These are phyloP conservation scores for Suillia variegata DNA, from an alignment of 2,888 invertebrate species.

Conservation along the genomic window DNA sequence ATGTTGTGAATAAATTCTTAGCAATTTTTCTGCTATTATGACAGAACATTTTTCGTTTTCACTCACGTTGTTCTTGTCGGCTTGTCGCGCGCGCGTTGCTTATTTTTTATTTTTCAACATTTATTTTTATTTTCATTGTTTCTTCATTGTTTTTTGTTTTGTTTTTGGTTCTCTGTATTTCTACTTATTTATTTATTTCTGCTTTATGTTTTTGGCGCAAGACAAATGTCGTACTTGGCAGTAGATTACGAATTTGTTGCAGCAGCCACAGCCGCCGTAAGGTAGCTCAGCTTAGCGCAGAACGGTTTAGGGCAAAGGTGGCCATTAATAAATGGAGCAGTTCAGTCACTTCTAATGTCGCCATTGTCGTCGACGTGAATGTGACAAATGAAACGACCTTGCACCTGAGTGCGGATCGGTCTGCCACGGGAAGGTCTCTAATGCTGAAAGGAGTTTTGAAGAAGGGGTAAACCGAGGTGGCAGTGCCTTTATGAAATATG, in stretches of 20 bases:
- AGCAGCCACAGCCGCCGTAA: no score
- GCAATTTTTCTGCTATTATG: slow-evolving; percentile 38
- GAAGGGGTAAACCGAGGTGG: no score
- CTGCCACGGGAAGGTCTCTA: slow-evolving; percentile 1
- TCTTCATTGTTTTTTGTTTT: no score
- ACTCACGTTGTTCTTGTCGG: neutral
- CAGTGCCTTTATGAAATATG: neutral
- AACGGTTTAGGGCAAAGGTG: neutral
- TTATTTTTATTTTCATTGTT: no score
- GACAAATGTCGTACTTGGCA: slow-evolving; percentile 13
- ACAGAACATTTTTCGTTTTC: slow-evolving; percentile 27
- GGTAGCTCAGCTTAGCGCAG: no score
- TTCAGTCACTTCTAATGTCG: slow-evolving; percentile 21
- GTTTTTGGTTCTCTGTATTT: no score
- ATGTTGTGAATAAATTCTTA: slow-evolving; percentile 21
- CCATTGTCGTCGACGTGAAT: slow-evolving; percentile 13
- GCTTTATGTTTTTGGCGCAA: neutral
- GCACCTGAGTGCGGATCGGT: slow-evolving; percentile 19
- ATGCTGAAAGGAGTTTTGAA: neutral
- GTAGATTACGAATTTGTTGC: no score
- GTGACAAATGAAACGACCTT: slow-evolving; percentile 37
- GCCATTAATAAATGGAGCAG: slow-evolving; percentile 30
- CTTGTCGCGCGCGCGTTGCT: no score
- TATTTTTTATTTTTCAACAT: no score
- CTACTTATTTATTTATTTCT: no score